Conservation (phyloP, 2,113 vertebrate species). For the Hemiprocne comata region DNA sequence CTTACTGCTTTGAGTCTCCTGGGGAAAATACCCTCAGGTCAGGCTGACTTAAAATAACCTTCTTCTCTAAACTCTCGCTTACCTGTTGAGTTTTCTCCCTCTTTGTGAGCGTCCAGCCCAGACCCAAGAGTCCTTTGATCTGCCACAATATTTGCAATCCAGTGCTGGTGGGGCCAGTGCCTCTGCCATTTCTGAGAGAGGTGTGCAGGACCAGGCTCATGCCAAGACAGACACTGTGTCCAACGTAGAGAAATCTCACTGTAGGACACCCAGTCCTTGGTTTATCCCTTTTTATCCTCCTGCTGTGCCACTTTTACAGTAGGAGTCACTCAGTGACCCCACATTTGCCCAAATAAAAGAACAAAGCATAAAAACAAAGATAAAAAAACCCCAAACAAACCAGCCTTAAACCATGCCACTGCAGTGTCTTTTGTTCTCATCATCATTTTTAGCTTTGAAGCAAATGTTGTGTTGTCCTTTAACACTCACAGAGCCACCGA, state of each 20-base stretch:
- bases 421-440: background rate
- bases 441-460: background rate
- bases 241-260: background rate
- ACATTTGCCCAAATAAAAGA: background rate
- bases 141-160: background rate
- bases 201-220: fast-evolving
- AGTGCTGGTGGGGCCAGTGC: background rate
- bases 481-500: background rate
- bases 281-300: background rate
- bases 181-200: background rate
- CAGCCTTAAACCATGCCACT: background rate
- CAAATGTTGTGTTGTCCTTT: background rate
- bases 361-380: background rate
- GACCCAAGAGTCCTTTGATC: background rate
- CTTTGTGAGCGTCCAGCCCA: background rate
- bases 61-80: background rate
- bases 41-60: background rate
- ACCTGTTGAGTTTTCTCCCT: background rate
- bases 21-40: background rate
- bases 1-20: background rate
- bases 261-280: background rate
- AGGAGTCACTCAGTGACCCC: background rate
- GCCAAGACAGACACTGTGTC: background rate
- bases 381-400: background rate
- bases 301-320: background rate